Evolutionary conservation across 2,113 vertebrate genomes (phyloP).

Genomic region (Clinocottus analis): DNA sequence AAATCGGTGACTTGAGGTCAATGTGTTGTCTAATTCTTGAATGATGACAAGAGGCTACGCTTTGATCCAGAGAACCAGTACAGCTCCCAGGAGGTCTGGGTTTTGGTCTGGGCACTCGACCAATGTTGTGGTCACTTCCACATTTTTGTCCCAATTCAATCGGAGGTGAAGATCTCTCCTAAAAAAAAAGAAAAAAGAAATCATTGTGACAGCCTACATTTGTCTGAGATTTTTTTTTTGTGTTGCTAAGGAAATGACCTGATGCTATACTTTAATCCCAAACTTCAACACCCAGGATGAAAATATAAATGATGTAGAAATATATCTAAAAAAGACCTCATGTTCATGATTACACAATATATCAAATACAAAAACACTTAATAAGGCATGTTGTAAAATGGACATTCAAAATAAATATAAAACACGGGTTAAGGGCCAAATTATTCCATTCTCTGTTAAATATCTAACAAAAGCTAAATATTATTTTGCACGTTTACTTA

Average conservation of each 20-base stretch:
- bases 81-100: conserved; percentile 56
- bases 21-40: conserved; percentile 30
- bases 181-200: background rate
- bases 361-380: conserved; percentile 20
- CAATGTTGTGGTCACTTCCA: conserved; percentile 43
- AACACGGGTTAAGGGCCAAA: background rate
- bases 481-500: background rate
- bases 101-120: conserved; percentile 51
- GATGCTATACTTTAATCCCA: background rate
- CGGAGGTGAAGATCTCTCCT: conserved; percentile 34
- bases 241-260: conserved; percentile 1
- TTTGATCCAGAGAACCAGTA: conserved; percentile 27
- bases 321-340: background rate
- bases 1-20: conserved; percentile 34
- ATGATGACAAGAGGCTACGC: conserved; percentile 23
- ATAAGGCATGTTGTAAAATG: conserved; percentile 3
- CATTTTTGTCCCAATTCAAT: conserved; percentile 46
- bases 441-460: conserved; percentile 9
- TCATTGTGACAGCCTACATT: background rate
- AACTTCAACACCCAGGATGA: background rate
- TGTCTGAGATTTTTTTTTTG: background rate
- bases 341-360: background rate
- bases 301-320: background rate
- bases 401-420: conserved; percentile 10
- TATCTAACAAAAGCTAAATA: background rate